Conservation (phyloP, 2,113 vertebrate genomes). For the Nibea albiflora region DNA sequence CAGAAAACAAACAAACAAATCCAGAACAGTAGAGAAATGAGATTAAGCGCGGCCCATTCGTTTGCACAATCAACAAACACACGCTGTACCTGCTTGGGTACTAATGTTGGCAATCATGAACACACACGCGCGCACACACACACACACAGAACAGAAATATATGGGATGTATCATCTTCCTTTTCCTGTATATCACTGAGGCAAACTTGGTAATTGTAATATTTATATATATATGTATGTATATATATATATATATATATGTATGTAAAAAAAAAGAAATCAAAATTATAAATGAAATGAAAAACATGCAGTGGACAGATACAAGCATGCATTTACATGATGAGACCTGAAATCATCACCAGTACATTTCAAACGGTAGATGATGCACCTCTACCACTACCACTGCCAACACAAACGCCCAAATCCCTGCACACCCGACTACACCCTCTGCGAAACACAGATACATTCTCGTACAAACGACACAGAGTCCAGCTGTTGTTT, state of each 20-base stretch:
- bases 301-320: conserved; percentile 83
- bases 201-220: conserved; percentile 80
- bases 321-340: conserved; percentile 86
- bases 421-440: conserved; percentile 24
- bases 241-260: conserved; percentile 8
- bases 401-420: neutral
- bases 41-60: conserved; percentile 42
- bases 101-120: conserved; percentile 13
- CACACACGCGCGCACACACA: conserved; percentile 1
- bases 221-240: conserved; percentile 37
- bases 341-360: conserved; percentile 77
- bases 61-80: conserved; percentile 41
- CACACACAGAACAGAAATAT: conserved; percentile 28
- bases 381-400: conserved; percentile 45
- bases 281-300: conserved; percentile 64
- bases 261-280: conserved; percentile 32
- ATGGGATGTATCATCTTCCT: conserved; percentile 55
- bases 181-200: conserved; percentile 77
- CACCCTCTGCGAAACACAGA: conserved; percentile 53
- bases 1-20: conserved; percentile 24
- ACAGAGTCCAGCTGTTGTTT: conserved; percentile 59
- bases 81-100: neutral
- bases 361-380: conserved; percentile 62
- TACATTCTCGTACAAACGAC: conserved; percentile 78
- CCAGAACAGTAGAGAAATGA: conserved; percentile 17